phyloP scores from a whole-genome alignment of 2,797 vertebrate species.

The Trachurus trachurus region DNA sequence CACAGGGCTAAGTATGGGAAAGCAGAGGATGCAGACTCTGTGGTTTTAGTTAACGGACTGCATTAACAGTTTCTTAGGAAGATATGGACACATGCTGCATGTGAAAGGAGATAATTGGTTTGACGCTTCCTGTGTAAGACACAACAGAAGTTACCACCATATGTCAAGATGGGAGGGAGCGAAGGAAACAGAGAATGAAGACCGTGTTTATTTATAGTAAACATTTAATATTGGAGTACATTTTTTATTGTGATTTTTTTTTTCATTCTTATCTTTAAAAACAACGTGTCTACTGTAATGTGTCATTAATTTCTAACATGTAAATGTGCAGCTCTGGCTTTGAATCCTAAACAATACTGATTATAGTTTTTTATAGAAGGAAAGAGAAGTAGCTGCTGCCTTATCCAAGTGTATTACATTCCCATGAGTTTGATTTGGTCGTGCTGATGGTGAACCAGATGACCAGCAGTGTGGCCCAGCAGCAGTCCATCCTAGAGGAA shows the following conservation, averaged over 20 bases:
- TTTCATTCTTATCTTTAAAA: conserved; percentile 19
- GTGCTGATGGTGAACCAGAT: conserved; percentile 35
- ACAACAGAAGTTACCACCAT: conserved; percentile 23
- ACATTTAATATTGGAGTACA: neutral
- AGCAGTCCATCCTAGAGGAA: conserved; percentile 32
- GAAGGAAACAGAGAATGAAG: conserved; percentile 29
- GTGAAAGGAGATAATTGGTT: conserved; percentile 65
- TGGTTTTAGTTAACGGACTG: conserved; percentile 67
- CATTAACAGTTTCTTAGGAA: conserved; percentile 47
- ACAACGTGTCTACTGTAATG: conserved; percentile 14
- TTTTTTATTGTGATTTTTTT: conserved; percentile 2
- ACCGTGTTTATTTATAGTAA: conserved; percentile 43
- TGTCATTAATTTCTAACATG: neutral
- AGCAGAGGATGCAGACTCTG: conserved; percentile 64
- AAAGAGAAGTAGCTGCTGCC: conserved; percentile 16
- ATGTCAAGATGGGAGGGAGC: conserved; percentile 9
- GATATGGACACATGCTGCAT: conserved; percentile 54
- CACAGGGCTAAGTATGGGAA: conserved; percentile 25
- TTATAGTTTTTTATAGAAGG: neutral
- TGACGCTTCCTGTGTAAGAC: conserved; percentile 71
- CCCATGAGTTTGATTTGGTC: conserved; percentile 31
- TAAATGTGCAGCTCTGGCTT: conserved; percentile 23
- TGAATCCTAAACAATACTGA: conserved; percentile 16
- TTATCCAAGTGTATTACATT: conserved; percentile 30
- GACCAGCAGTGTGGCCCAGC: conserved; percentile 23